Evolutionary conservation across 1,140 invertebrate species (phyloP).

Genomic region (Halictus rubicundus): DNA sequence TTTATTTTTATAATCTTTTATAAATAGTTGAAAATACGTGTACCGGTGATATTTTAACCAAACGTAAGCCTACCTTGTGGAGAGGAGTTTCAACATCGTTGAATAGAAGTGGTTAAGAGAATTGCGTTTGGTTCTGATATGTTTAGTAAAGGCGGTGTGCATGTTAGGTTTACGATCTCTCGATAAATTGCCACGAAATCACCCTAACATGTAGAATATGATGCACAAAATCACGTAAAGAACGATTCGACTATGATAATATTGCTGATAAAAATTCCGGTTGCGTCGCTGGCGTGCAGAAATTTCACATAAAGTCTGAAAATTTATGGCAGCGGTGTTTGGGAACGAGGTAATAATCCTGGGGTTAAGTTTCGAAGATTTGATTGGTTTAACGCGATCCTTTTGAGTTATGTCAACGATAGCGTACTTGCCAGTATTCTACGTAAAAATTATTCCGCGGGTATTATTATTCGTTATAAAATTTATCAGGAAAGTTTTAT

Average conservation of each 20-base stretch:
- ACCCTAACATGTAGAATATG: not conserved
- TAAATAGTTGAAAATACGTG: too few species aligned
- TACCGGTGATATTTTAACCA: too few species aligned
- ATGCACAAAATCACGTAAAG: not conserved
- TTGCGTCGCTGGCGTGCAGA: not conserved
- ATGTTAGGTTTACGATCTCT: not conserved
- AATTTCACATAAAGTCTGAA: slow-evolving; percentile 15
- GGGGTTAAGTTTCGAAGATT: slow-evolving; percentile 19
- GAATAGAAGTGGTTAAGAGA: too few species aligned
- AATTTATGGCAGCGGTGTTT: slow-evolving; percentile 5
- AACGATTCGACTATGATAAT: slow-evolving; percentile 16
- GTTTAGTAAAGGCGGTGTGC: not conserved
- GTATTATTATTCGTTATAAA: too few species aligned
- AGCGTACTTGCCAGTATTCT: too few species aligned
- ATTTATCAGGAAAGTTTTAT: too few species aligned
- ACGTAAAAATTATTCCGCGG: too few species aligned
- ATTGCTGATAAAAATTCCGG: slow-evolving; percentile 27
- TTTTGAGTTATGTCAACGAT: not conserved
- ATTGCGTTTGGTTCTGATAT: too few species aligned
- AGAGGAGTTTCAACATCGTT: too few species aligned
- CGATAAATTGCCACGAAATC: slow-evolving; percentile 4
- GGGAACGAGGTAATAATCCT: slow-evolving; percentile 12
- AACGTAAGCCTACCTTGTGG: not conserved
- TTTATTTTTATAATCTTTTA: too few species aligned
- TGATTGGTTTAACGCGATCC: not conserved